These are phyloP conservation scores for Parthenolecanium corni DNA, from an alignment of 2,888 invertebrate genomes.

Conservation along the genomic window DNA sequence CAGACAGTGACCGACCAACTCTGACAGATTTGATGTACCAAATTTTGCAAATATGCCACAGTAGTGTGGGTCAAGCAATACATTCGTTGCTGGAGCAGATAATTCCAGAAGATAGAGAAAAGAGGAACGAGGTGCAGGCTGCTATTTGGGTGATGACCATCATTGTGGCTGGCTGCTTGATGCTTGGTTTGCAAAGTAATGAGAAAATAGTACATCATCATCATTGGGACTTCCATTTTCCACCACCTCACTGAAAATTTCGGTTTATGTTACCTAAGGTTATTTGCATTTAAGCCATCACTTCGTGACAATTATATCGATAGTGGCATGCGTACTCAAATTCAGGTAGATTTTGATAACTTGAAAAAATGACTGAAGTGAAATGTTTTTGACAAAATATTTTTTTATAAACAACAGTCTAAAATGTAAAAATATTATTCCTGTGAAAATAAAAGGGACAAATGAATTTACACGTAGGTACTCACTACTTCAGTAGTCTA, in stretches of 20 bases:
- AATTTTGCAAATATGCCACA: conserved; percentile 39
- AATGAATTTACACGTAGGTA: no score
- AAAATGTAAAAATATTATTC: no score
- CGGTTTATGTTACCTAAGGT: no score
- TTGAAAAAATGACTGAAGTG: no score
- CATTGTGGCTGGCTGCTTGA: conserved; percentile 61
- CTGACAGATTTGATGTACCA: conserved; percentile 53
- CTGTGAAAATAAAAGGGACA: no score
- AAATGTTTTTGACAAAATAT: no score
- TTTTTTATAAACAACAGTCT: no score
- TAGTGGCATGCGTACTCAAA: no score
- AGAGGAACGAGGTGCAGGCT: conserved; percentile 59
- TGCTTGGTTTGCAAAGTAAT: conserved; percentile 60
- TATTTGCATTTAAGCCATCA: no score
- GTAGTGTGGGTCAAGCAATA: conserved; percentile 48
- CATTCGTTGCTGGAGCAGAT: conserved; percentile 48
- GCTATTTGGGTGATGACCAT: conserved; percentile 67
- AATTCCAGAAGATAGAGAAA: conserved; percentile 43
- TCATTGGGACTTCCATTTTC: conserved; percentile 81
- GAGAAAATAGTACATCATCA: conserved; percentile 57
- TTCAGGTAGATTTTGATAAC: no score
- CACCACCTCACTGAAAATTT: conserved; percentile 48
- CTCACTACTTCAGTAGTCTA: no score
- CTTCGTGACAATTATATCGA: no score
- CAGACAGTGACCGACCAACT: conserved; percentile 39